Evolutionary conservation across 2,888 invertebrate genomes (phyloP).

Genomic region (Rotaria sp.): DNA sequence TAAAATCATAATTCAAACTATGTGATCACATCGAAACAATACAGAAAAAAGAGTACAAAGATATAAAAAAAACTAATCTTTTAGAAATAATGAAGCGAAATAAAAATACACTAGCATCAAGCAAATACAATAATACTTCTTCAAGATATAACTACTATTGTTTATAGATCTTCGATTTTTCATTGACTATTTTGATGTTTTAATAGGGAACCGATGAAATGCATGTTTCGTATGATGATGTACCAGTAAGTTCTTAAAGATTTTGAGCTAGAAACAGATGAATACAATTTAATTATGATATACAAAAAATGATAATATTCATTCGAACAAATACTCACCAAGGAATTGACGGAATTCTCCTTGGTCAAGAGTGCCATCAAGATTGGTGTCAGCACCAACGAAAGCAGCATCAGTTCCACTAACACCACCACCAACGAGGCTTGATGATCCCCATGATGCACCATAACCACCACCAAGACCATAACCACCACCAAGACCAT

Average conservation of each 20-base stretch:
- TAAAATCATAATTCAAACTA: too few relatives aligned
- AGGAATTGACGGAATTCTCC: neutral
- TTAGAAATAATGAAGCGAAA: too few relatives aligned
- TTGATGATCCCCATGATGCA: neutral
- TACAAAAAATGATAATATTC: neutral
- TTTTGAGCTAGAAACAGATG: neutral
- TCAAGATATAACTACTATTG: neutral
- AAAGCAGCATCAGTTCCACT: neutral
- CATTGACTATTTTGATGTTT: neutral
- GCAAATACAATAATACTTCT: neutral
- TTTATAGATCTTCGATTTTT: neutral
- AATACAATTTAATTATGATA: neutral
- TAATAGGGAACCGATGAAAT: neutral
- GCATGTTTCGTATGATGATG: neutral
- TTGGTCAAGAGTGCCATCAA: neutral
- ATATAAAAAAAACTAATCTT: too few relatives aligned
- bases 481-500: too few relatives aligned
- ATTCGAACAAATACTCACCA: neutral
- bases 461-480: neutral
- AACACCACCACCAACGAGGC: neutral
- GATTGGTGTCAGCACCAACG: neutral
- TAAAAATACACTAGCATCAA: too few relatives aligned
- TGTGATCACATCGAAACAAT: too few relatives aligned
- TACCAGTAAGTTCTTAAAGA: too few relatives aligned
- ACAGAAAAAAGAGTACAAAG: too few relatives aligned